A percentile compares a stretch with the other conserved stretches of the same genome.
Evolutionary conservation across 2,888 invertebrate species (phyloP).

Genomic region (Drosophila leonis): DNA sequence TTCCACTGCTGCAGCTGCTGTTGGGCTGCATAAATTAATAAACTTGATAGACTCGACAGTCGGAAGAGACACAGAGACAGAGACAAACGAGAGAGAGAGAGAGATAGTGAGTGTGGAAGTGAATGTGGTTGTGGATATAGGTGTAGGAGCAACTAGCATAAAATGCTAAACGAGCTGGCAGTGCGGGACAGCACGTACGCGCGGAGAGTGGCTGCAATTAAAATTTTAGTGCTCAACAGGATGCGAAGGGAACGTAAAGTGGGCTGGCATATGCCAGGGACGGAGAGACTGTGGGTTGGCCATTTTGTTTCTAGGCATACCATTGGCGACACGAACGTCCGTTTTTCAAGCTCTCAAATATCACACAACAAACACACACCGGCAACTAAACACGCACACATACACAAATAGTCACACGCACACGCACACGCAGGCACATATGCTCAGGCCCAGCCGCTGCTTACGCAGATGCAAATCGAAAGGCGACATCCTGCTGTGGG

Average conservation of each 20-base stretch:
- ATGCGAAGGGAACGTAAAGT: not conserved
- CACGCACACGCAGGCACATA: not conserved
- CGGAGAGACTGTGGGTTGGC: not conserved
- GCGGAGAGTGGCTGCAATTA: slow-evolving; percentile 72
- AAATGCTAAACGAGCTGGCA: slow-evolving; percentile 75
- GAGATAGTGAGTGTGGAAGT: not conserved
- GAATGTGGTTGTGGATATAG: not conserved
- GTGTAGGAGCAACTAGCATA: slow-evolving; percentile 40
- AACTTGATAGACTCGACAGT: slow-evolving; percentile 59
- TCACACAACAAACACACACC: slow-evolving; percentile 47
- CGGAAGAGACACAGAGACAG: not conserved
- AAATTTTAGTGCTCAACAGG: slow-evolving; percentile 70
- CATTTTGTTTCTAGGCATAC: slow-evolving; percentile 24
- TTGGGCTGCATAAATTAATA: slow-evolving; percentile 76
- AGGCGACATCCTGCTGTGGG: slow-evolving; percentile 64
- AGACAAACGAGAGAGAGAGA: not conserved
- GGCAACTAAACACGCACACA: slow-evolving; percentile 10
- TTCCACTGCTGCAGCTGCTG: slow-evolving; percentile 5
- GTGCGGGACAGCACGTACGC: slow-evolving; percentile 66
- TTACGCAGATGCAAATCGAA: slow-evolving; percentile 67
- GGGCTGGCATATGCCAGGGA: not conserved
- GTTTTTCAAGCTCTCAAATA: slow-evolving; percentile 56
- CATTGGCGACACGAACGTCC: slow-evolving; percentile 48
- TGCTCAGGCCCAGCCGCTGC: slow-evolving; percentile 23
- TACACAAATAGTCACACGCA: not conserved